A percentile compares a stretch with the other conserved stretches of the same genome.
Conservation (phyloP, 1,140 invertebrate genomes). For the Hyles euphorbiae region DNA sequence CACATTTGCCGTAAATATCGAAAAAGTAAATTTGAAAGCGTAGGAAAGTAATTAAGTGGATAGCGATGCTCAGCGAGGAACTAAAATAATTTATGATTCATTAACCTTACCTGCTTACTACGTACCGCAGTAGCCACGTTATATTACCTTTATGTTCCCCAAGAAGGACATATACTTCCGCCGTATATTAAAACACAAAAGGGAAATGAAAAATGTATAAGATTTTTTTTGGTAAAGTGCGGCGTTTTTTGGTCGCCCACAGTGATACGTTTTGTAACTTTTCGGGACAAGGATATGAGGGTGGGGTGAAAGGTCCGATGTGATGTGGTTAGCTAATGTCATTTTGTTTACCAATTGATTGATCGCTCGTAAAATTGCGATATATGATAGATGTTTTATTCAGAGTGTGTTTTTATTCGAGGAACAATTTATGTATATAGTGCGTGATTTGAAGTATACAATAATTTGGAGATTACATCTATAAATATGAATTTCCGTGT, state of each 20-base stretch:
- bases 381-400: conserved; percentile 7
- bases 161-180: too few species aligned
- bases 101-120: conserved; percentile 22
- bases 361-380: conserved; percentile 12
- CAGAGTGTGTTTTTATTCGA: too few species aligned
- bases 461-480: too few species aligned
- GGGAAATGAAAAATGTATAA: not conserved
- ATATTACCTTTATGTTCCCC: not conserved
- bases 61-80: conserved; percentile 24
- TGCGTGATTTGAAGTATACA: too few species aligned
- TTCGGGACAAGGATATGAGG: not conserved
- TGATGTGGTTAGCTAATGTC: conserved; percentile 5
- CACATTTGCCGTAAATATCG: conserved; percentile 23
- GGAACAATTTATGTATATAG: too few species aligned
- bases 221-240: not conserved
- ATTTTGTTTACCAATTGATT: conserved; percentile 19
- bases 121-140: conserved; percentile 17
- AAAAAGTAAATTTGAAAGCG: conserved; percentile 16
- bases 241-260: not conserved
- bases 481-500: too few species aligned
- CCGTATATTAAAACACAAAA: not conserved
- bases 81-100: conserved; percentile 31
- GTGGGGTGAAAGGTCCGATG: conserved; percentile 2
- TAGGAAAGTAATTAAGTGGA: conserved; percentile 31
- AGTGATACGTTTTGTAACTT: conserved; percentile 1